Conservation (phyloP, 2,888 invertebrate genomes). For the Nomada hirtipes region DNA sequence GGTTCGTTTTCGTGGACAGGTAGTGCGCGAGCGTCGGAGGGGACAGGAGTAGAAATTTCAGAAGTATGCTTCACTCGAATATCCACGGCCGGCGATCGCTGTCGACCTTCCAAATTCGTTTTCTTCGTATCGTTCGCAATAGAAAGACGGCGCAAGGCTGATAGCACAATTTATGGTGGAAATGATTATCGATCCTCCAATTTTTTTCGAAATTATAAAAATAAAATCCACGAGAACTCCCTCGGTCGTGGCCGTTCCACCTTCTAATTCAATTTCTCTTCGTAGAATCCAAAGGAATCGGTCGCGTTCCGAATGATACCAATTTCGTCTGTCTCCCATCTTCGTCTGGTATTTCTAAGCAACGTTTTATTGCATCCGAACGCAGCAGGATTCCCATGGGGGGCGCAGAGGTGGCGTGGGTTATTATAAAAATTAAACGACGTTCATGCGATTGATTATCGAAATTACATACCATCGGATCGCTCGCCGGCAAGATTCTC, state of each 20-base stretch:
- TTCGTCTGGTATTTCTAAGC: background rate
- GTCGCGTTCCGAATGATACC: conserved; percentile 34
- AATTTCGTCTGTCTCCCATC: background rate
- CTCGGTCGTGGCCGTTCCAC: too few relatives aligned
- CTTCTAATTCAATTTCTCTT: background rate
- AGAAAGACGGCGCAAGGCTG: too few relatives aligned
- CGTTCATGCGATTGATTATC: conserved; percentile 84
- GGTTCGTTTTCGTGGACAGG: background rate
- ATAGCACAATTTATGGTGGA: too few relatives aligned
- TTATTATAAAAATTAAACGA: conserved; percentile 84
- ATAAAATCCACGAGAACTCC: too few relatives aligned
- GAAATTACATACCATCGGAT: conserved; percentile 81
- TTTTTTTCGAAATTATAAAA: too few relatives aligned
- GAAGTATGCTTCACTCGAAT: too few relatives aligned
- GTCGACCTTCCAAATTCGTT: too few relatives aligned
- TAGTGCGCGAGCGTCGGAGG: background rate
- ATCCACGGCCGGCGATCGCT: too few relatives aligned
- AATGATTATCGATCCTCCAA: too few relatives aligned
- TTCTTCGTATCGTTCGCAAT: too few relatives aligned
- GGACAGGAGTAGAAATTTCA: too few relatives aligned
- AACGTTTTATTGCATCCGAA: conserved; percentile 16
- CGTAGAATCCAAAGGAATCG: conserved; percentile 8
- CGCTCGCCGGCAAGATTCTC: conserved; percentile 37
- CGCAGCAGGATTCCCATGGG: conserved; percentile 70
- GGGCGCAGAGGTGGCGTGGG: conserved; percentile 68